These are phyloP conservation scores for Anarhynchus alexandrinus DNA, from an alignment of 2,113 vertebrate species.

Conservation along the genomic window DNA sequence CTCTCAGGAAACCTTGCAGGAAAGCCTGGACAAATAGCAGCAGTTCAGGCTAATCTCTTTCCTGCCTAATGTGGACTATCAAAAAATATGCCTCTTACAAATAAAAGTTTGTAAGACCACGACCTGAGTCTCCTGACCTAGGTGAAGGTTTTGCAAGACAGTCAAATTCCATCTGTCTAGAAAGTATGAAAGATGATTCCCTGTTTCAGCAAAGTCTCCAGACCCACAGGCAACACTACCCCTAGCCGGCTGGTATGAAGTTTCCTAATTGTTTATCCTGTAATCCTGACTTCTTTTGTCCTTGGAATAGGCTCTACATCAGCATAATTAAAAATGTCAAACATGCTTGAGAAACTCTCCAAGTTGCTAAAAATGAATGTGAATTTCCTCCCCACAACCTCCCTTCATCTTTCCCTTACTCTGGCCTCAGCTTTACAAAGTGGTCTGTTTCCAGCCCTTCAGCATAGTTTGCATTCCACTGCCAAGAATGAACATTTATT, in stretches of 20 bases:
- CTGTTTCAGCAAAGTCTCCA: not conserved
- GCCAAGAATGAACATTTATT: constrained; percentile 72
- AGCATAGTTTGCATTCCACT: constrained; percentile 72
- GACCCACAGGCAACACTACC: not conserved
- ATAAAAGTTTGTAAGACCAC: not conserved
- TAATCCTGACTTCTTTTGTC: constrained; percentile 45
- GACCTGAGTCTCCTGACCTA: not conserved
- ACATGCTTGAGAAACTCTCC: constrained; percentile 63
- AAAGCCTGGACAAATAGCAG: not conserved
- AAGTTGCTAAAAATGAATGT: constrained; percentile 56
- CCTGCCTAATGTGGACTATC: not conserved
- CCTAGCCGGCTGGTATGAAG: not conserved
- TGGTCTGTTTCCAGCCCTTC: constrained; percentile 55
- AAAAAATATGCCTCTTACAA: not conserved
- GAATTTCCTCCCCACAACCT: constrained; percentile 36
- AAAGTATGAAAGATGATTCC: constrained; percentile 6
- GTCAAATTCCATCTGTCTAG: constrained; percentile 42
- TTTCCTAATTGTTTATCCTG: constrained; percentile 32
- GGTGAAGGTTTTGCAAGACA: constrained; percentile 26
- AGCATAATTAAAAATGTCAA: constrained; percentile 57
- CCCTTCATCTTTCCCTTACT: constrained; percentile 14
- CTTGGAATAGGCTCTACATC: constrained; percentile 19
- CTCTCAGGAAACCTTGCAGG: not conserved
- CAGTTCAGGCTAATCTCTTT: not conserved
- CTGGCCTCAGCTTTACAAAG: constrained; percentile 60